These are phyloP conservation scores for Pelobates fuscus DNA, from an alignment of 2,113 vertebrate genomes.

Conservation along the genomic window DNA sequence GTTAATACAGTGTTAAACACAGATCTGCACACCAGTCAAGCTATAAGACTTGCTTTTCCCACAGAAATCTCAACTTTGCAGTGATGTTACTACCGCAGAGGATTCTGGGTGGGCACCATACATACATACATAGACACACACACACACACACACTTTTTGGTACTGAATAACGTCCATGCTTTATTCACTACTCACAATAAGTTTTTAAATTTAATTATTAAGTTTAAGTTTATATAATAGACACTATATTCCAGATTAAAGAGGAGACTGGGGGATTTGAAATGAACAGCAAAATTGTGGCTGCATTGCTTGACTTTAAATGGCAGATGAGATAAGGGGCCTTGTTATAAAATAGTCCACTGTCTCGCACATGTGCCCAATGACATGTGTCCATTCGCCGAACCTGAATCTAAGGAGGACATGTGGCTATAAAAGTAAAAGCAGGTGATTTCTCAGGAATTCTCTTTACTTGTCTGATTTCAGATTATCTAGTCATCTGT, in stretches of 20 bases:
- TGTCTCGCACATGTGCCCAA: constrained; percentile 72
- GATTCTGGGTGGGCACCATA: too few species aligned
- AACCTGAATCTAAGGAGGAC: constrained; percentile 68
- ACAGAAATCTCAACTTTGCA: too few species aligned
- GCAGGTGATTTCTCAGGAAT: constrained; percentile 74
- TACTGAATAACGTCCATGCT: too few species aligned
- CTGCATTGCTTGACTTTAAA: constrained; percentile 81
- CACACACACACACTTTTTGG: too few species aligned
- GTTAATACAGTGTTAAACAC: too few species aligned
- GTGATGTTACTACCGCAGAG: too few species aligned
- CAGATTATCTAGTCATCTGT: constrained; percentile 70
- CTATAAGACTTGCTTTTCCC: too few species aligned
- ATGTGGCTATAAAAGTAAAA: constrained; percentile 88
- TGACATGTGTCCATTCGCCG: constrained; percentile 62
- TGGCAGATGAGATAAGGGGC: constrained; percentile 75
- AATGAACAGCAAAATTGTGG: constrained; percentile 82
- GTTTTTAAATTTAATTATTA: too few species aligned
- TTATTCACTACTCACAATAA: too few species aligned
- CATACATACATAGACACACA: too few species aligned
- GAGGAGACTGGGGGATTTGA: constrained; percentile 91
- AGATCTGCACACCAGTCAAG: too few species aligned
- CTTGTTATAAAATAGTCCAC: constrained; percentile 68
- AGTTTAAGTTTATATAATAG: too few species aligned
- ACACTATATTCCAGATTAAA: constrained; percentile 85
- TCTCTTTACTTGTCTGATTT: constrained; percentile 70